phyloP scores from a whole-genome alignment of 1,140 invertebrate species.

The Colletes gigas region DNA sequence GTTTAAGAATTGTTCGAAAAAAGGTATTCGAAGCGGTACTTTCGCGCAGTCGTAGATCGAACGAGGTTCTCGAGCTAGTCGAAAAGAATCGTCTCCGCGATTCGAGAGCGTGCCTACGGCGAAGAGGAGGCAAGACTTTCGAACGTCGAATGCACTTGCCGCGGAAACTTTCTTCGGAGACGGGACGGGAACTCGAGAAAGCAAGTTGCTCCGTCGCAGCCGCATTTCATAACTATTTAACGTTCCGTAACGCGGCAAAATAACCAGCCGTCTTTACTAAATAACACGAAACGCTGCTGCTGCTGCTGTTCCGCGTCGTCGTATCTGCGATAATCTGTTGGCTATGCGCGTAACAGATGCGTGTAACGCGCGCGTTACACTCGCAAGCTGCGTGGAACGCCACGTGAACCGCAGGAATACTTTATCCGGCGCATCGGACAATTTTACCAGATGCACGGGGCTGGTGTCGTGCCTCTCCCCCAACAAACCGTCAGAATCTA shows the following conservation, averaged over 20 bases:
- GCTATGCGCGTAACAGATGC: conserved; percentile 15
- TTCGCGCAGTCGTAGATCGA: background rate
- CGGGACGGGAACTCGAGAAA: conserved; percentile 73
- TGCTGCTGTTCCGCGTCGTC: background rate
- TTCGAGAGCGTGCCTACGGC: conserved; percentile 12
- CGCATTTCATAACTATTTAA: conserved; percentile 79
- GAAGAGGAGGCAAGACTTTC: conserved; percentile 71
- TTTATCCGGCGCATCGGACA: background rate
- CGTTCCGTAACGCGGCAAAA: conserved; percentile 75
- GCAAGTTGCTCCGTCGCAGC: conserved; percentile 73
- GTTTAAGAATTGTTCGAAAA: no score
- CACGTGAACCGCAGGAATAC: background rate
- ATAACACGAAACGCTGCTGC: conserved; percentile 30
- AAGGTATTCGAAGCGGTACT: background rate
- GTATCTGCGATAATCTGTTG: conserved; percentile 30
- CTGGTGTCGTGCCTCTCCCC: no score
- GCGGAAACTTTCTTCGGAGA: conserved; percentile 76
- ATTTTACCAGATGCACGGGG: no score
- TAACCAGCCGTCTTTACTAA: conserved; percentile 44
- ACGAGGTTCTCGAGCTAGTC: conserved; percentile 6
- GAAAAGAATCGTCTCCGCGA: conserved; percentile 60
- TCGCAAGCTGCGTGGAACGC: background rate
- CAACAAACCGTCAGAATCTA: no score
- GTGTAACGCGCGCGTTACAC: background rate
- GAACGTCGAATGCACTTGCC: conserved; percentile 75